Evolutionary conservation across 2,888 invertebrate species (phyloP), one percentile per base, ranked within the genome.

Genomic region (Atherix ibis): DNA sequence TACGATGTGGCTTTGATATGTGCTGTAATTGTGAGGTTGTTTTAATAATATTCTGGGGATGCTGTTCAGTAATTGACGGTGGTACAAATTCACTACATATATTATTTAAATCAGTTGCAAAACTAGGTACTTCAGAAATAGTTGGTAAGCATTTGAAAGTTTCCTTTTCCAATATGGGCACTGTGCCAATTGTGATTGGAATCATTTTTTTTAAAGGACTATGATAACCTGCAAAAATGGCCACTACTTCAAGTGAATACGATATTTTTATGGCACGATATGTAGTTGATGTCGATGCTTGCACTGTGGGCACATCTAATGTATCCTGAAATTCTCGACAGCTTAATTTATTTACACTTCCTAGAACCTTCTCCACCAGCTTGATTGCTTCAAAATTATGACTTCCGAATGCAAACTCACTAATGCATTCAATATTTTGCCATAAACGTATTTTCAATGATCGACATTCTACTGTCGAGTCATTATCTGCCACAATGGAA

Each of bases 191-290:
- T 2, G 73, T 73, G 30, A 83, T 62, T 22, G 76, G 71, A 44
- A 74, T 70, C 51, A 69, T 71, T 17, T 70, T 65, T 38, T 65
- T 66, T 48, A 82, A 53, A 52, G 78, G 76, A 49, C 70, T 62
- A 46, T 80, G 76, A 50, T 70, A 65, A 18, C 75, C 74, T 5
- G 72, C 66, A 44, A 60, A 59, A 39, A 54, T 58, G 10, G 58
- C 50, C 29, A 51, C 64, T 51, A 80, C 73, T 63, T 76, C 73
- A 24, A 82, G 57, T 46, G 71, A 70, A 58, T 82, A 82, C 49
- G 74, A 73, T 46, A 81, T 62, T 54, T 76, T 75, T 46, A 82
- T 82, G 32, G 82, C 70, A 42, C 70, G 68, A 47, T 81, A 77
- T 47, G 76, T 73, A 38, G 71, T 68, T 17, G 79, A 66, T 58